Evolutionary conservation across 2,888 invertebrate species (phyloP).

Genomic region (Epistrophe grossulariae): DNA sequence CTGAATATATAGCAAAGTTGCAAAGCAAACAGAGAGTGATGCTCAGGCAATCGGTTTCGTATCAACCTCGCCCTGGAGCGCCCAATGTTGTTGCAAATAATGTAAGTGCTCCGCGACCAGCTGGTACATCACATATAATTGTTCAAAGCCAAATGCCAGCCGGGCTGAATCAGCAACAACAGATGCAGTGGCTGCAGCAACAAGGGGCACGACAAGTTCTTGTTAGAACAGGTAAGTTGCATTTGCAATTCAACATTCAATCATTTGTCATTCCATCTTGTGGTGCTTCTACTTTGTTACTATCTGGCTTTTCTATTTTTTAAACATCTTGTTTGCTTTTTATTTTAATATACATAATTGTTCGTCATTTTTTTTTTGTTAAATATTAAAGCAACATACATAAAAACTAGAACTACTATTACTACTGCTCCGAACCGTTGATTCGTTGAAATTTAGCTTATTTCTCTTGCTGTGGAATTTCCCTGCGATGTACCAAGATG

Average conservation of each 20-base stretch:
- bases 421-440: too few species aligned
- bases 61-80: constrained; percentile 82
- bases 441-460: too few species aligned
- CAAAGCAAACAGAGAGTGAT: constrained; percentile 87
- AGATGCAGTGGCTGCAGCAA: constrained; percentile 89
- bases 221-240: constrained; percentile 81
- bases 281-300: constrained; percentile 18
- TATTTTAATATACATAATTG: neutral
- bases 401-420: neutral
- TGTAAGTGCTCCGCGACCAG: constrained; percentile 84
- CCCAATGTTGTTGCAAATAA: constrained; percentile 84
- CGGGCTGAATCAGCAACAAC: constrained; percentile 87
- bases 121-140: constrained; percentile 87
- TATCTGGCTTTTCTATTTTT: neutral
- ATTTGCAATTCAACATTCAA: neutral
- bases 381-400: neutral
- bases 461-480: too few species aligned
- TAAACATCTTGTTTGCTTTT: neutral
- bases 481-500: too few species aligned
- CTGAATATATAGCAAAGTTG: constrained; percentile 91
- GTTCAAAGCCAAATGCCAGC: constrained; percentile 89
- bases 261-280: constrained; percentile 20
- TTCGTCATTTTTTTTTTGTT: neutral
- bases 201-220: constrained; percentile 87
- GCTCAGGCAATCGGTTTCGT: constrained; percentile 85